phyloP scores from a whole-genome alignment of 2,888 invertebrate genomes.

The Heliconius ethilla region DNA sequence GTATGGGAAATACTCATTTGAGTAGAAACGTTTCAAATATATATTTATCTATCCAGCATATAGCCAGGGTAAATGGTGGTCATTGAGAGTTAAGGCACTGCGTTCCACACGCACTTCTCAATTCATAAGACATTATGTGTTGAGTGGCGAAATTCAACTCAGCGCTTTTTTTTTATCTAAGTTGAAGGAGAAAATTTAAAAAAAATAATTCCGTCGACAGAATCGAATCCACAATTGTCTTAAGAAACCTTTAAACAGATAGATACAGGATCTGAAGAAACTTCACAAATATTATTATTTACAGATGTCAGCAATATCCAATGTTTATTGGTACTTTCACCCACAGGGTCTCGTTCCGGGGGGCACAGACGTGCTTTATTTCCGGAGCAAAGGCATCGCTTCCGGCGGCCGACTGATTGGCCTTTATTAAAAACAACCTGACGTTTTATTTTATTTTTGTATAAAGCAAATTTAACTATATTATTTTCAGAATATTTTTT shows the following conservation, averaged over 20 bases:
- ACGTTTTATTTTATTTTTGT: background rate
- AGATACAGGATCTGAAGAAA: background rate
- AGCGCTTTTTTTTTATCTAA: background rate
- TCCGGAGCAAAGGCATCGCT: conserved; percentile 74
- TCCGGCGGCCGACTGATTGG: conserved; percentile 79
- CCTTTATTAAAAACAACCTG: conserved; percentile 75
- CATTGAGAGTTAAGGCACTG: background rate
- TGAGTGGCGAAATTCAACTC: background rate
- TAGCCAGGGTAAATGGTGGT: too few species aligned
- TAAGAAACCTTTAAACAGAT: too few species aligned
- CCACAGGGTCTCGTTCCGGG: conserved; percentile 29
- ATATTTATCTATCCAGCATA: background rate
- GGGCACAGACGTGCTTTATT: conserved; percentile 67
- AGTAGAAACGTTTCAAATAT: background rate
- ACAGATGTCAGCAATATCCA: conserved; percentile 12
- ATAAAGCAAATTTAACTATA: background rate
- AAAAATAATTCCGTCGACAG: background rate
- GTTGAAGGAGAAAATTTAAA: background rate
- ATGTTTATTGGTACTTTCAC: conserved; percentile 26
- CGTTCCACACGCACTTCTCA: too few species aligned
- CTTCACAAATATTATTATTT: background rate
- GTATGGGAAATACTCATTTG: background rate
- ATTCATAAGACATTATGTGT: background rate
- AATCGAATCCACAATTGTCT: background rate
- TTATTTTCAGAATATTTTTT: background rate